These are phyloP conservation scores for Drosophila anomalata DNA, from an alignment of 2,888 invertebrate species.

Conservation along the genomic window DNA sequence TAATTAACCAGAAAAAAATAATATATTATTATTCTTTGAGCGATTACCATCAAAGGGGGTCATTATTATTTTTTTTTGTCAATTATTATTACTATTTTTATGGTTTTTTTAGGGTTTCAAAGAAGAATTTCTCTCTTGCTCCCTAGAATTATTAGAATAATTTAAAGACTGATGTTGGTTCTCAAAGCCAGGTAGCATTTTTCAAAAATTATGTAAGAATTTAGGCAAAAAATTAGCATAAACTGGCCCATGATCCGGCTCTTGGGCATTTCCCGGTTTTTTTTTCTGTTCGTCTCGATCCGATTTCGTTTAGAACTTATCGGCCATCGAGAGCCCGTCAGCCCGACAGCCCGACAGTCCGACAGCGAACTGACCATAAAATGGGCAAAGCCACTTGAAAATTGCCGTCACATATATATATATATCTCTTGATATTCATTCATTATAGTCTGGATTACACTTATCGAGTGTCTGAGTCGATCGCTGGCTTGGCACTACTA, in stretches of 20 bases:
- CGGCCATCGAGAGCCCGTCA: background rate
- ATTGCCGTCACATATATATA: conserved; percentile 5
- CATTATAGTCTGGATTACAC: conserved; percentile 41
- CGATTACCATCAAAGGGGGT: background rate
- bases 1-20: background rate
- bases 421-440: conserved; percentile 6
- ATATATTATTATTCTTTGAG: conserved; percentile 1
- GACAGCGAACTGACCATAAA: conserved; percentile 12
- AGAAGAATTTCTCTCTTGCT: background rate
- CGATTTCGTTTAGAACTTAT: conserved; percentile 9
- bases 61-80: background rate
- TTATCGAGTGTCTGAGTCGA: conserved; percentile 24
- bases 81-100: background rate
- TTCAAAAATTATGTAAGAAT: background rate
- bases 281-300: background rate
- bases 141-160: background rate
- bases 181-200: background rate
- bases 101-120: background rate
- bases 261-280: conserved; percentile 11
- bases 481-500: background rate
- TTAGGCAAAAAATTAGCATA: background rate
- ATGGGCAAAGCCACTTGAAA: conserved; percentile 9
- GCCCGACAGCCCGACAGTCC: background rate
- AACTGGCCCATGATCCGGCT: background rate
- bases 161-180: background rate